phyloP scores from a whole-genome alignment of 2,797 vertebrate species.

The Arctocebus calabarensis region DNA sequence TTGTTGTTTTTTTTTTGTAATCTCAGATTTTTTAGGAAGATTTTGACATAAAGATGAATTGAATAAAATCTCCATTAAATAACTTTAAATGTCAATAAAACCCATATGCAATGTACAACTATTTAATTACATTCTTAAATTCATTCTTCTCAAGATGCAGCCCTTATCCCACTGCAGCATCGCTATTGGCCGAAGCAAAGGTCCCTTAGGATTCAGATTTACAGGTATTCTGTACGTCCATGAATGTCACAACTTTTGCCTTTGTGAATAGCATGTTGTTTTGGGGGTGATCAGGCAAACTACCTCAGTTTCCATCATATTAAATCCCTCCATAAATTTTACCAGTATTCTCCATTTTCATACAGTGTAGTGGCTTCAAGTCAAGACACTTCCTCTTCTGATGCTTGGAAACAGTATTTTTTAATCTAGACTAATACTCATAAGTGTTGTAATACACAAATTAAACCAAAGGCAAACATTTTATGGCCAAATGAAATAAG shows the following conservation, averaged over 20 bases:
- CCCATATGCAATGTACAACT: neutral
- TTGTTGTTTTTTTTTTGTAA: no score
- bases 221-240: neutral
- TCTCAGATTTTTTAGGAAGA: neutral
- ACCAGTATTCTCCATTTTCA: conserved; percentile 27
- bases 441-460: neutral
- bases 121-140: neutral
- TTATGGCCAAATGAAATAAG: neutral
- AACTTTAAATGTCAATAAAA: conserved; percentile 35
- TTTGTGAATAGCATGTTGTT: neutral
- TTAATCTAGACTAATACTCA: conserved; percentile 7
- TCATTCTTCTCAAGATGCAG: neutral
- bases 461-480: conserved; percentile 6
- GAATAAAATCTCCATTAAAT: neutral
- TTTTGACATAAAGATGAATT: conserved; percentile 27
- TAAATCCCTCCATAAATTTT: neutral
- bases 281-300: neutral
- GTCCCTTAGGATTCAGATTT: neutral
- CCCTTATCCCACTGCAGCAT: neutral
- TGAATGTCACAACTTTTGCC: neutral
- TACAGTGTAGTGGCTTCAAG: neutral
- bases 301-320: neutral
- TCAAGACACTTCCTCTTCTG: conserved; percentile 14
- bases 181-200: neutral
- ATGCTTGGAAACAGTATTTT: conserved; percentile 24